These are phyloP conservation scores for Drosophila sechellia DNA, from an alignment of 1,140 invertebrate species.

Conservation along the genomic window DNA sequence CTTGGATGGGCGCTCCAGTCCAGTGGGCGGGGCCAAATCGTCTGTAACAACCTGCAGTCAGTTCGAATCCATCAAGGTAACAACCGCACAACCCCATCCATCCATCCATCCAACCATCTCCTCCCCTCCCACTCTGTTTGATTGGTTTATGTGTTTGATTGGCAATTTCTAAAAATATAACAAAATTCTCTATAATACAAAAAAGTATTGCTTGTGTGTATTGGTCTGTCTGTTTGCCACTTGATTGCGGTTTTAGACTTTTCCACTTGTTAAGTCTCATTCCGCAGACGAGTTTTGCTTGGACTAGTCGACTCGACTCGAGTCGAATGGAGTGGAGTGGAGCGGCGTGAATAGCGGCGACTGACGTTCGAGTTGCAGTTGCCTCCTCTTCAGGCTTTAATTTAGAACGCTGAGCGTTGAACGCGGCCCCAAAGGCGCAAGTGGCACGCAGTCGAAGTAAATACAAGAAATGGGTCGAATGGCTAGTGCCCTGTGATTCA, in stretches of 20 bases:
- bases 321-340: slow-evolving; percentile 4
- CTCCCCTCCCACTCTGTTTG: slow-evolving; percentile 34
- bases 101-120: background rate
- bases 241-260: slow-evolving; percentile 75
- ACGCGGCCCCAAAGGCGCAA: slow-evolving; percentile 17
- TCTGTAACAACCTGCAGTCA: slow-evolving; percentile 27
- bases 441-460: slow-evolving; percentile 10
- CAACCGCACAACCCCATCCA: background rate
- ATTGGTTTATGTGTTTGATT: slow-evolving; percentile 60
- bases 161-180: slow-evolving; percentile 74
- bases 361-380: slow-evolving; percentile 39
- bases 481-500: background rate
- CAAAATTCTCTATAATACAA: slow-evolving; percentile 43
- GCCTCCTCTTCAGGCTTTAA: slow-evolving; percentile 68
- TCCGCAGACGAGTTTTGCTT: slow-evolving; percentile 66
- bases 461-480: background rate
- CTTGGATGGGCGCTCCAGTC: slow-evolving; percentile 17
- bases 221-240: slow-evolving; percentile 61
- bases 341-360: slow-evolving; percentile 13
- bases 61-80: slow-evolving; percentile 38
- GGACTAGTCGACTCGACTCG: slow-evolving; percentile 26
- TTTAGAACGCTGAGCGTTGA: slow-evolving; percentile 61
- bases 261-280: slow-evolving; percentile 78
- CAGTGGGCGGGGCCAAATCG: slow-evolving; percentile 23
- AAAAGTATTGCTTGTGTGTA: slow-evolving; percentile 40